A percentile compares a stretch with the other conserved stretches of the same genome.
phyloP scores from a whole-genome alignment of 2,113 vertebrate genomes.

The Arothron firmamentum region DNA sequence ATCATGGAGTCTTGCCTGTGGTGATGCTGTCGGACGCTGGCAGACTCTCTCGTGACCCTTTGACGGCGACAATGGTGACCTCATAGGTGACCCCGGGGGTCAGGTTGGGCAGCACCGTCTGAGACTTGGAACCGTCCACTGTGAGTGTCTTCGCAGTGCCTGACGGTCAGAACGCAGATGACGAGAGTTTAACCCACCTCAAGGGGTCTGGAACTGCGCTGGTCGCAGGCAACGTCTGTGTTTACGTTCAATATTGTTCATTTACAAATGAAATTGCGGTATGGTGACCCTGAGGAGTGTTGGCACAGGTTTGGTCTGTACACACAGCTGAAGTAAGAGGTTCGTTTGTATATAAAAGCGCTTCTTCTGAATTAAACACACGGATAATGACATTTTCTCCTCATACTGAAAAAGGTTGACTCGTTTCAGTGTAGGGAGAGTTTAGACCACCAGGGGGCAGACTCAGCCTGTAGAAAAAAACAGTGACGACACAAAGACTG shows the following conservation, averaged over 20 bases:
- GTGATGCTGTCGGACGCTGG: conserved; percentile 82
- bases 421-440: too few relatives aligned
- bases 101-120: conserved; percentile 79
- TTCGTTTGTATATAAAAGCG: too few relatives aligned
- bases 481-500: too few relatives aligned
- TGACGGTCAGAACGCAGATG: conserved; percentile 50
- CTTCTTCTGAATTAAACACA: too few relatives aligned
- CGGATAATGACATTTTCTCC: background rate
- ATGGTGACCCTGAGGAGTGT: too few relatives aligned
- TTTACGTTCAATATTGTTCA: background rate
- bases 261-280: too few relatives aligned
- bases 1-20: conserved; percentile 77
- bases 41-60: conserved; percentile 88
- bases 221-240: background rate
- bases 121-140: conserved; percentile 79
- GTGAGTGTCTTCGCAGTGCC: conserved; percentile 78
- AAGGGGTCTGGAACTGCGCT: too few relatives aligned
- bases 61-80: conserved; percentile 83
- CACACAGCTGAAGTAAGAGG: too few relatives aligned
- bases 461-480: conserved; percentile 8
- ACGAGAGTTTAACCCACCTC: background rate
- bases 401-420: background rate
- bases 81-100: conserved; percentile 84
- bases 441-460: conserved; percentile 59
- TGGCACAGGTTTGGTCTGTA: background rate